Percentiles rank a stretch among this genome's conserved stretches.
Conservation (phyloP, 2,797 vertebrate species). For the Rhadinocentrus ornatus region DNA sequence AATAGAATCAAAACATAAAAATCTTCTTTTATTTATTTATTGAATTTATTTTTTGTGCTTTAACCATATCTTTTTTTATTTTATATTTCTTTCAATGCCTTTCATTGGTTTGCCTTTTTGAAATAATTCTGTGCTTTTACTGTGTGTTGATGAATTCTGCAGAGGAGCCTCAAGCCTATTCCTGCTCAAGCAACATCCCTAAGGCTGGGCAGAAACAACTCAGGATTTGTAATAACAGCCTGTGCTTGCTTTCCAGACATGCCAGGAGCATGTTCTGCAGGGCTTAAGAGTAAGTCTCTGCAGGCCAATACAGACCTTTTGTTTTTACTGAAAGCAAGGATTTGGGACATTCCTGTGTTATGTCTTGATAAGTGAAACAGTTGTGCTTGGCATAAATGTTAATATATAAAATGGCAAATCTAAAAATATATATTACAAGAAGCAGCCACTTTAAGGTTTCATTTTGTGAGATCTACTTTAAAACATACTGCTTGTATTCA, state of each 20-base stretch:
- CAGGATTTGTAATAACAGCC: conserved; percentile 67
- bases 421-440: conserved; percentile 6
- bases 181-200: conserved; percentile 46
- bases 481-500: conserved; percentile 24
- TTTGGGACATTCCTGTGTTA: conserved; percentile 25
- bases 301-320: conserved; percentile 42
- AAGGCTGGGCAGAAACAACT: conserved; percentile 57
- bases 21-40: not conserved
- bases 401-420: conserved; percentile 31
- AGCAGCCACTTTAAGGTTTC: conserved; percentile 32
- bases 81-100: conserved; percentile 10
- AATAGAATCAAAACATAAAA: conserved; percentile 29
- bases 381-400: not conserved
- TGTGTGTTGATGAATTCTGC: conserved; percentile 54
- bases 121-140: conserved; percentile 61
- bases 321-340: conserved; percentile 59
- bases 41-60: not conserved
- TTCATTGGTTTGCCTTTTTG: conserved; percentile 41
- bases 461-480: conserved; percentile 26
- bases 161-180: conserved; percentile 47
- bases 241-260: conserved; percentile 52
- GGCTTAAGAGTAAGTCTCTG: conserved; percentile 52
- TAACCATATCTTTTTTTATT: conserved; percentile 13
- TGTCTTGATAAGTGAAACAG: conserved; percentile 50
- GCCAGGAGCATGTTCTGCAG: conserved; percentile 52